Base-by-base conservation (phyloP, 2,888 invertebrate species). In the Agrotis ipsilon region DNA sequence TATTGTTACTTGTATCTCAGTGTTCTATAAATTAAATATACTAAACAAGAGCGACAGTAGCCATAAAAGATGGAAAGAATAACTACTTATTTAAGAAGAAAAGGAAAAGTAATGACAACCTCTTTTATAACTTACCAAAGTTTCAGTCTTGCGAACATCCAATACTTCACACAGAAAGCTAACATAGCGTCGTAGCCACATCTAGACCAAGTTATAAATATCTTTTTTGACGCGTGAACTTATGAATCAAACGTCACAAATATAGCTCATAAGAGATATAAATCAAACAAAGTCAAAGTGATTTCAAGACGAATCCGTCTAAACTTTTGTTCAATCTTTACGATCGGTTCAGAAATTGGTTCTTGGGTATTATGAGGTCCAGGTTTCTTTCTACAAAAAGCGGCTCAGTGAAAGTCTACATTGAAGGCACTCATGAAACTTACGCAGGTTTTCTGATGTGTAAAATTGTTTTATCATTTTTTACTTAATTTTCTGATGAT, bases 221-320 rank as follows among this genome's bases (percentile, higher is more conserved):
- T 68, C 18, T 19, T 49, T 68, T 68, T 48, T 66, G 64, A 58
- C 19, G 58, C 19, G 3, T 63, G 13, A 51, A 49, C 52, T 59
- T 59, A 45, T 27, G 57, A 58, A 59, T 76, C 45, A 13, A 54
- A 69, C 5, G 48, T 46, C 61, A 49, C 51, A 55, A 64, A 68
- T 64, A 39, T 55, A 45, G 54, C 65, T 66, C 62, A 27, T 60
- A 64, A 66, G 60, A 67, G 51, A 80, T 71, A 82, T 87, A 85
- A 85, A 86, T 82, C 83, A 81, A 87, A 84, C 68, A 80, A 86
- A 80, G 81, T 84, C 82, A 73, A 86, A 88, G 84, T 86, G 79
- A 84, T 87, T 85, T 80, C 68, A 69, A 81, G 80, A 79, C 72
- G 77, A 87, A 83, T 85, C 80, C 77, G 79, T 80, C 72, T 76